These are phyloP conservation scores for Syritta pipiens DNA, from an alignment of 2,888 invertebrate species.

Conservation along the genomic window DNA sequence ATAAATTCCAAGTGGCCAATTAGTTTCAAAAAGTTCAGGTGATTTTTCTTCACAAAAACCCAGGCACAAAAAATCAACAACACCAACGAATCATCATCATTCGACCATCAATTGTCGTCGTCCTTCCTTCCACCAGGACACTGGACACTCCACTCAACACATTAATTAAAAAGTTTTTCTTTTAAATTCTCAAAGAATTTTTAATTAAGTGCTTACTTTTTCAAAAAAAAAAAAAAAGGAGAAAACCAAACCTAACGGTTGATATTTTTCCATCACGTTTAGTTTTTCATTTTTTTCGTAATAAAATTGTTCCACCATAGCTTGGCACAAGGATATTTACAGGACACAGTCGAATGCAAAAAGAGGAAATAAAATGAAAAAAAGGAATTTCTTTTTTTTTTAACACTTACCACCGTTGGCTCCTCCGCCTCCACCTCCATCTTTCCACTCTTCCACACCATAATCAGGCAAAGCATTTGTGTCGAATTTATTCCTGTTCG, in stretches of 20 bases:
- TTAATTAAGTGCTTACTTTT: constrained; percentile 65
- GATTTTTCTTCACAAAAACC: constrained; percentile 12
- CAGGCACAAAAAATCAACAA: not conserved
- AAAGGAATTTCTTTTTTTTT: constrained; percentile 19
- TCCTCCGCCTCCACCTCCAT: constrained; percentile 79
- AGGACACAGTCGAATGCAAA: constrained; percentile 32
- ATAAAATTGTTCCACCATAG: constrained; percentile 30
- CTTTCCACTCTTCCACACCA: constrained; percentile 87
- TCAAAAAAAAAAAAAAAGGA: not conserved
- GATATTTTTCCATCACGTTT: constrained; percentile 10
- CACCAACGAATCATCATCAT: constrained; percentile 36
- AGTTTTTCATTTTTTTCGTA: constrained; percentile 18
- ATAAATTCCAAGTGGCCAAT: constrained; percentile 53
- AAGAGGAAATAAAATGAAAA: constrained; percentile 12
- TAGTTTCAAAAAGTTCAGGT: constrained; percentile 44
- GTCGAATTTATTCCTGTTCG: constrained; percentile 80
- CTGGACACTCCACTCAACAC: constrained; percentile 46
- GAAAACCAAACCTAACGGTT: constrained; percentile 9
- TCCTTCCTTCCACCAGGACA: not conserved
- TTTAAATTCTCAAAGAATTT: constrained; percentile 62
- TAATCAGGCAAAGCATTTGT: constrained; percentile 85
- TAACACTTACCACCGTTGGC: constrained; percentile 79
- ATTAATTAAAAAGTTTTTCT: constrained; percentile 68
- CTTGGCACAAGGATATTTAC: constrained; percentile 26
- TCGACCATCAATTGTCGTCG: constrained; percentile 53